phyloP scores from a whole-genome alignment of 2,888 invertebrate species.

The Chalcis sispes region DNA sequence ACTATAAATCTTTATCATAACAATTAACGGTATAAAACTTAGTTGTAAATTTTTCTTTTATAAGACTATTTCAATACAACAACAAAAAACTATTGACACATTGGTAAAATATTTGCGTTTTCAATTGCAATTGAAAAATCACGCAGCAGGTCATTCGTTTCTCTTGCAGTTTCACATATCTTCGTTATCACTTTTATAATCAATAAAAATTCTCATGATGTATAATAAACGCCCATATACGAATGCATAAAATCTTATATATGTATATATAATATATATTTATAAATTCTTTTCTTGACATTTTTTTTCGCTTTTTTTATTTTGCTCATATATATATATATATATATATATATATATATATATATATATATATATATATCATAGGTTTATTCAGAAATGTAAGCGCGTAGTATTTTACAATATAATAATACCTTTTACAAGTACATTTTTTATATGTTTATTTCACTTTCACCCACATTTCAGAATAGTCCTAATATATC shows the following conservation, averaged over 20 bases:
- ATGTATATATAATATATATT: slow-evolving; percentile 24
- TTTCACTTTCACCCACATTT: slow-evolving; percentile 63
- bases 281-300: slow-evolving; percentile 42
- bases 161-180: slow-evolving; percentile 1
- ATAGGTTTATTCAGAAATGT: no score
- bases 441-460: slow-evolving; percentile 44
- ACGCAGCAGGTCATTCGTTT: slow-evolving; percentile 8
- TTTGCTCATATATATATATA: slow-evolving; percentile 39
- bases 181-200: slow-evolving; percentile 1
- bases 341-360: no score
- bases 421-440: no score
- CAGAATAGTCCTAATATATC: slow-evolving; percentile 59
- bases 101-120: slow-evolving; percentile 14
- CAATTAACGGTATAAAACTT: slow-evolving; percentile 24
- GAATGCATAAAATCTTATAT: slow-evolving; percentile 30
- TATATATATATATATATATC: slow-evolving; percentile 49
- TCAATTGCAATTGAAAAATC: slow-evolving; percentile 8
- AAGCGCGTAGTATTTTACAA: no score
- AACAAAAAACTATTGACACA: slow-evolving; percentile 20
- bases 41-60: not conserved
- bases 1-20: slow-evolving; percentile 43
- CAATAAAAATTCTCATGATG: not conserved
- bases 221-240: slow-evolving; percentile 15
- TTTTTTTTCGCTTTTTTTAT: slow-evolving; percentile 19
- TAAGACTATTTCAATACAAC: slow-evolving; percentile 16